Base-by-base conservation (phyloP, 2,797 vertebrate genomes). In the Anabas testudineus region DNA sequence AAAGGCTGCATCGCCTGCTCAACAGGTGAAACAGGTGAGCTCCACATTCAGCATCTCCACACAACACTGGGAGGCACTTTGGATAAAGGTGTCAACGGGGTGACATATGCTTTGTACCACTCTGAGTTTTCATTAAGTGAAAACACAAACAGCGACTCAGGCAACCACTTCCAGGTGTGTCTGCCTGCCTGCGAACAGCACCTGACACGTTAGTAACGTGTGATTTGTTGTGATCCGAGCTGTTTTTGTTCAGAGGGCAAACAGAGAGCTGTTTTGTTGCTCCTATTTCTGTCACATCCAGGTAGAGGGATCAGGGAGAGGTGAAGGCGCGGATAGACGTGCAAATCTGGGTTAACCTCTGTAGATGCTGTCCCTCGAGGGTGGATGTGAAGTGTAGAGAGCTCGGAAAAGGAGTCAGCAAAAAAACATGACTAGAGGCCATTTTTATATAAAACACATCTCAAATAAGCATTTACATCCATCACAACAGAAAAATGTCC, bases 321-420 rank as follows among this genome's bases (percentile, higher is more conserved):
- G 86, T 62, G 84, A 58, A 39, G 67, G 54, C 81, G 67, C 39
- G 32, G 46, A 64, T 65, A 88, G 87, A 87, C 89, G 82, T 68
- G 1, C 70, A 46, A 67, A 92, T 93, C 82, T 93, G 87, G 92
- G 91, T 92, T 93, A 92, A 90, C 83, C 82, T 81, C 82, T 32
- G 69, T 3, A 43, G 71, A 82, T 68, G 84, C 77, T 67, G 86
- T 91, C 90, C 88, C 91, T 80, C 0, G 9, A 63, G 92, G 92
- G 30, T 21, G 61, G 28, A 10, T 19, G 67, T 52, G 67, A 73
- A 65, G 54, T 51, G 24, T 5, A 12, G 49, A 12, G 49, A 60
- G 85, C 74, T 67, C n/a, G 1, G 36, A 28, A 24, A 69, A 36
- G 54, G 70, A 61, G 58, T 66, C 72, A 37, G 57, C 30, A 30